Evolutionary conservation across 2,888 invertebrate genomes (phyloP).

Genomic region (Anodontia alba): DNA sequence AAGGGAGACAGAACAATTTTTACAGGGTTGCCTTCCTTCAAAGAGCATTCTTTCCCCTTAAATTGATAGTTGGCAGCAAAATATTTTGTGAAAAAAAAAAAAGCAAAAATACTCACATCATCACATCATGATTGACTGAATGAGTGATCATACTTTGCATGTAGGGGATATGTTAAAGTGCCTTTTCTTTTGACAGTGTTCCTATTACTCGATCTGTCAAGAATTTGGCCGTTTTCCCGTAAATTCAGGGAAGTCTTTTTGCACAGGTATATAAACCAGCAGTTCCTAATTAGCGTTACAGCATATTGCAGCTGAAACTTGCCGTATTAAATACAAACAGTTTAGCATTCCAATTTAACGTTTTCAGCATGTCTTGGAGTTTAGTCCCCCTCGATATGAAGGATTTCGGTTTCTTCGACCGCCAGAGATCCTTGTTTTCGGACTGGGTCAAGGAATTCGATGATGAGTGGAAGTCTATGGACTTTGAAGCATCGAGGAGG

Average conservation of each 20-base stretch:
- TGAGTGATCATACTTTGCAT: too few species aligned
- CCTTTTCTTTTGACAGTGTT: too few species aligned
- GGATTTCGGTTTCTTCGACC: conserved; percentile 60
- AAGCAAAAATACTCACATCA: too few species aligned
- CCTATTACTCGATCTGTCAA: neutral
- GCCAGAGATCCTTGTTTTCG: conserved; percentile 53
- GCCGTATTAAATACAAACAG: neutral
- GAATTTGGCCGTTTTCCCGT: conserved; percentile 5
- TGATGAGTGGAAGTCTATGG: conserved; percentile 56
- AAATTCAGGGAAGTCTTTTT: neutral
- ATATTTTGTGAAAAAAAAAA: too few species aligned
- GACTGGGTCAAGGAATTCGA: conserved; percentile 62
- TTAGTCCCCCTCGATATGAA: conserved; percentile 45
- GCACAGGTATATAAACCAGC: conserved; percentile 8
- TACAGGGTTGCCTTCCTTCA: too few species aligned
- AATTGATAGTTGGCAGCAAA: too few species aligned
- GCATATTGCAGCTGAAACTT: neutral
- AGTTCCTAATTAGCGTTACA: neutral
- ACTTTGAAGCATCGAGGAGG: conserved; percentile 42
- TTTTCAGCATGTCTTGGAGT: conserved; percentile 35
- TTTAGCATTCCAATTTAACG: too few species aligned
- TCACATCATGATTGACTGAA: too few species aligned
- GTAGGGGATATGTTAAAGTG: too few species aligned
- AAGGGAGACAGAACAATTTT: too few species aligned
- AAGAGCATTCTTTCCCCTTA: too few species aligned